Percentiles rank a stretch among this genome's conserved stretches.
Conservation (phyloP, 1,140 invertebrate species). For the Megathymus violae region DNA sequence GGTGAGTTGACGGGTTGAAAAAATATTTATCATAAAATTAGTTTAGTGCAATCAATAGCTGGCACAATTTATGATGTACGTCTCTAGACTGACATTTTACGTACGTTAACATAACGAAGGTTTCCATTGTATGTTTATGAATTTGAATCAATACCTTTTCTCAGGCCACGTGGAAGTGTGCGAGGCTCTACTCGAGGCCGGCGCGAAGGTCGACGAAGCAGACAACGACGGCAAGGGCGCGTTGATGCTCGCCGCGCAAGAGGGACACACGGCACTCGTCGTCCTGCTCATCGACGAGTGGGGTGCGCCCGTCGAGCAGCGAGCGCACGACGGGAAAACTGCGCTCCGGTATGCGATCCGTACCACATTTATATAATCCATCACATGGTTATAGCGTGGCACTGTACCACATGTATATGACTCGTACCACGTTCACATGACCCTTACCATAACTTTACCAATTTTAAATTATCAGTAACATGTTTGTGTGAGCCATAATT, state of each 20-base stretch:
- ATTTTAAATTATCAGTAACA: too few species aligned
- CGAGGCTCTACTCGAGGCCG: slow-evolving; percentile 94
- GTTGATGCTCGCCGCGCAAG: slow-evolving; percentile 94
- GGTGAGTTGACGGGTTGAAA: slow-evolving; percentile 79
- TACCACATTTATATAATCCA: too few species aligned
- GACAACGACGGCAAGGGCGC: slow-evolving; percentile 98
- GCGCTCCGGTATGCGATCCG: slow-evolving; percentile 95
- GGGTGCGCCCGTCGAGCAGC: slow-evolving; percentile 92
- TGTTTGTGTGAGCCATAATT: too few species aligned
- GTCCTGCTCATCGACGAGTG: slow-evolving; percentile 89
- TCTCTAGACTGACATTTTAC: too few species aligned
- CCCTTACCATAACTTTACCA: too few species aligned
- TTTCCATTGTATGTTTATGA: too few species aligned
- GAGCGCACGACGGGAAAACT: slow-evolving; percentile 96
- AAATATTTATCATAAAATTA: slow-evolving; percentile 8
- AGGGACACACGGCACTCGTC: slow-evolving; percentile 91
- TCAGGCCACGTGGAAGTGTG: slow-evolving; percentile 93
- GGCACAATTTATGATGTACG: too few species aligned
- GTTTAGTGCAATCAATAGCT: not conserved
- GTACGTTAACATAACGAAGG: too few species aligned
- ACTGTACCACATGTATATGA: too few species aligned
- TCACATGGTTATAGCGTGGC: too few species aligned
- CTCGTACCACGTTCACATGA: too few species aligned
- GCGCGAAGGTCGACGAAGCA: slow-evolving; percentile 94
- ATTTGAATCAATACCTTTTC: too few species aligned